A percentile compares a stretch with the other conserved stretches of the same genome.
Evolutionary conservation across 1,140 invertebrate genomes (phyloP).

Genomic region (Diorhabda elongata): DNA sequence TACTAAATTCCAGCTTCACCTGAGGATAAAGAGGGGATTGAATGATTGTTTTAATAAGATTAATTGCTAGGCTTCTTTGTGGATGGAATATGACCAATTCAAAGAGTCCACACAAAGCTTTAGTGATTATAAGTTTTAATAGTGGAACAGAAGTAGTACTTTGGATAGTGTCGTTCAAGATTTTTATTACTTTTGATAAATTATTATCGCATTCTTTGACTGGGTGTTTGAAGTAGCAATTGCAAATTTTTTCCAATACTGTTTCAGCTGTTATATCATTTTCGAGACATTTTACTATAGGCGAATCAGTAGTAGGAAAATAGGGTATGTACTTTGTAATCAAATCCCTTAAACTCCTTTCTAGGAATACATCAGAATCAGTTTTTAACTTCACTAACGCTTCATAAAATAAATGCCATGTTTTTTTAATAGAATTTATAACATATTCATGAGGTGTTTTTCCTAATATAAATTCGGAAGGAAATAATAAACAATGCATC

Average conservation of each 20-base stretch:
- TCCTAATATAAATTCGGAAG: constrained; percentile 38
- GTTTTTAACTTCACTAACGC: constrained; percentile 33
- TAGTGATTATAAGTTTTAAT: constrained; percentile 29
- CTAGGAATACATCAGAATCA: constrained; percentile 39
- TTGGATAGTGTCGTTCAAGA: constrained; percentile 33
- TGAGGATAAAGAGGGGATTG: constrained; percentile 27
- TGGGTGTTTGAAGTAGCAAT: constrained; percentile 34
- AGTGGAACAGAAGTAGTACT: constrained; percentile 22
- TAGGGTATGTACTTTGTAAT: constrained; percentile 39
- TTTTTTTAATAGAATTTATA: constrained; percentile 35
- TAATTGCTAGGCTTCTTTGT: constrained; percentile 34
- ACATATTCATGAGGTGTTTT: constrained; percentile 32
- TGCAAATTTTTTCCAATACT: constrained; percentile 39
- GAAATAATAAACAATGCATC: constrained; percentile 33
- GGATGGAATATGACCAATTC: constrained; percentile 39
- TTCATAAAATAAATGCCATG: constrained; percentile 40
- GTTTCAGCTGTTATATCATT: constrained; percentile 23
- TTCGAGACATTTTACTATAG: constrained; percentile 32
- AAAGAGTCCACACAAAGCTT: constrained; percentile 36
- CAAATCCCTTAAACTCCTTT: constrained; percentile 39
- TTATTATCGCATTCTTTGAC: constrained; percentile 36
- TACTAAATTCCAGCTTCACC: constrained; percentile 28
- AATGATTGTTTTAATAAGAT: constrained; percentile 31
- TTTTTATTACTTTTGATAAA: constrained; percentile 37
- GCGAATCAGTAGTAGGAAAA: constrained; percentile 36